Conservation (phyloP, 1,140 invertebrate genomes). For the Drosophila repletoides region DNA sequence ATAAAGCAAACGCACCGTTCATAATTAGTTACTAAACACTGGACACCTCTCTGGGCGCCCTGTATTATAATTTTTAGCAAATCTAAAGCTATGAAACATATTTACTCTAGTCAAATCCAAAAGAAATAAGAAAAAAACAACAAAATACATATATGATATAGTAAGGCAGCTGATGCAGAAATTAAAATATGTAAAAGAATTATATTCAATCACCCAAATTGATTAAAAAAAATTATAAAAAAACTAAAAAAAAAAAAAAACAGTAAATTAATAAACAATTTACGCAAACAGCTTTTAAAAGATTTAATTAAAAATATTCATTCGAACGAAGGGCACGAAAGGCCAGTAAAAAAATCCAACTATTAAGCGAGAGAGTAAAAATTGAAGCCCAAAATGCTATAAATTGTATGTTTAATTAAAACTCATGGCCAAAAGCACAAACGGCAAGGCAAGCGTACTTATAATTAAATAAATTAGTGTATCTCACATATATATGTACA, state of each 20-base stretch:
- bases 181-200: conserved; percentile 11
- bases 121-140: conserved; percentile 31
- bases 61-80: conserved; percentile 54
- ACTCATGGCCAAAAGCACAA: conserved; percentile 43
- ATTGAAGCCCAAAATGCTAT: conserved; percentile 19
- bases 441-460: conserved; percentile 29
- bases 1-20: conserved; percentile 19
- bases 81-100: conserved; percentile 48
- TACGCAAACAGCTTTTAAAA: conserved; percentile 64
- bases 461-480: conserved; percentile 33
- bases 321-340: conserved; percentile 15
- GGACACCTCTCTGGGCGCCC: conserved; percentile 34
- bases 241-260: conserved; percentile 13
- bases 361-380: conserved; percentile 11
- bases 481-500: conserved; percentile 4
- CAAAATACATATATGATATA: conserved; percentile 6
- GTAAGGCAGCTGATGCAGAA: conserved; percentile 11
- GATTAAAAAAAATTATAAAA: conserved; percentile 36
- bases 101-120: conserved; percentile 37
- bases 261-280: conserved; percentile 33
- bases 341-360: conserved; percentile 10
- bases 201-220: conserved; percentile 22
- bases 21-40: conserved; percentile 6
- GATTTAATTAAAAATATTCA: conserved; percentile 49
- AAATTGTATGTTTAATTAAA: conserved; percentile 66